Evolutionary conservation across 2,797 vertebrate species (phyloP).

Genomic region (Acestrorhynchus altus): DNA sequence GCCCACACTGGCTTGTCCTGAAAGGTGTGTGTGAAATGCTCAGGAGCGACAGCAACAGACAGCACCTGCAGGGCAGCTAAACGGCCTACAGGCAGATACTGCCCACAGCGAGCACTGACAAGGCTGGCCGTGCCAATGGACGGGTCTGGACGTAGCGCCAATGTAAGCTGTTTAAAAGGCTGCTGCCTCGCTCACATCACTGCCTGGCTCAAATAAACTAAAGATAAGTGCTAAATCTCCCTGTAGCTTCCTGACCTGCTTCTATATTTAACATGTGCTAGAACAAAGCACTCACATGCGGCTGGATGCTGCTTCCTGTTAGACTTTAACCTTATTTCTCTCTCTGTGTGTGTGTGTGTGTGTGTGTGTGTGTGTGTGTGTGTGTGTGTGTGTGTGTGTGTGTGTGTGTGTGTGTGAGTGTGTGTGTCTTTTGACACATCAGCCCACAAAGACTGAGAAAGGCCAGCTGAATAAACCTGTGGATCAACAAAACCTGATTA

Average conservation of each 20-base stretch:
- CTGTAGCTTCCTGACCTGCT: conserved; percentile 63
- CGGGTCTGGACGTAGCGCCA: conserved; percentile 56
- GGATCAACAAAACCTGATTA: conserved; percentile 51
- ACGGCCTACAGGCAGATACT: conserved; percentile 47
- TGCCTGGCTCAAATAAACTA: conserved; percentile 51
- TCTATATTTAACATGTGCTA: conserved; percentile 67
- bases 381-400: conserved; percentile 18
- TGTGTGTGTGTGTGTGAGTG: conserved; percentile 4
- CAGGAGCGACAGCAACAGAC: conserved; percentile 42
- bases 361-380: conserved; percentile 8
- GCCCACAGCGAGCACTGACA: conserved; percentile 45
- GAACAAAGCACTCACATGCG: conserved; percentile 52
- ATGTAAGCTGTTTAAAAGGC: conserved; percentile 21
- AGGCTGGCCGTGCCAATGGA: conserved; percentile 52
- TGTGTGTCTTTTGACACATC: conserved; percentile 53
- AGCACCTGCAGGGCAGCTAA: conserved; percentile 40
- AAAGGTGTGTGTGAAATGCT: conserved; percentile 38
- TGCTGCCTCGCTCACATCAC: neutral
- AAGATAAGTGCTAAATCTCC: conserved; percentile 66
- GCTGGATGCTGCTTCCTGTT: conserved; percentile 69
- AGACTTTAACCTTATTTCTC: conserved; percentile 64
- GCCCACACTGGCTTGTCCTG: conserved; percentile 36
- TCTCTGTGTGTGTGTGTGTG: conserved; percentile 15
- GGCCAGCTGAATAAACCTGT: conserved; percentile 60
- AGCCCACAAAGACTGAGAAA: conserved; percentile 41